Conservation (phyloP, 1,140 invertebrate genomes). For the Planococcus citri region DNA sequence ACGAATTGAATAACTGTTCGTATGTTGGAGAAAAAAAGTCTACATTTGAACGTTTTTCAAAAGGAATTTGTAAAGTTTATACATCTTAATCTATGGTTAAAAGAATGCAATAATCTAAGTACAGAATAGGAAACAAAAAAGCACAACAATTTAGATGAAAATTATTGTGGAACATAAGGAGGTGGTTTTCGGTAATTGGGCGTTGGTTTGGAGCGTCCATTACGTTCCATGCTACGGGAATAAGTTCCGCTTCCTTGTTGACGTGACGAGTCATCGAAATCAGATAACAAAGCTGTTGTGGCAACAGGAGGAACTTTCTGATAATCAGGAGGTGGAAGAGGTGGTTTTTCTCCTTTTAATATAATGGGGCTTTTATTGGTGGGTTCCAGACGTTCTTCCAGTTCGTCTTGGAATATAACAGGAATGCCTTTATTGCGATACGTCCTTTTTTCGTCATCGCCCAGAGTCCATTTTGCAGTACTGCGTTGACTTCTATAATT, state of each 20-base stretch:
- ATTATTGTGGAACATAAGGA: slow-evolving; percentile 83
- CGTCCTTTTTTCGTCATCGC: slow-evolving; percentile 60
- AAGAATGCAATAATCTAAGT: background rate
- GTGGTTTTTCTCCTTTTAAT: slow-evolving; percentile 83
- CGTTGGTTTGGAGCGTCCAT: slow-evolving; percentile 51
- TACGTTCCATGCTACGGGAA: slow-evolving; percentile 50
- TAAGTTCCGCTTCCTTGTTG: slow-evolving; percentile 69
- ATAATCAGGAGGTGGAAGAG: slow-evolving; percentile 63
- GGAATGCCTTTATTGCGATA: slow-evolving; percentile 85
- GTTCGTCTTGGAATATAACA: slow-evolving; percentile 85
- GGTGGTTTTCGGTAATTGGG: slow-evolving; percentile 80
- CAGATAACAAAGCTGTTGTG: slow-evolving; percentile 37
- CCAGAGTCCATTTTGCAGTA: slow-evolving; percentile 35
- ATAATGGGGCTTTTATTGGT: slow-evolving; percentile 83
- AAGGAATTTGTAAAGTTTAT: background rate
- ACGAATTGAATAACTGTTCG: background rate
- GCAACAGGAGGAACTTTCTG: slow-evolving; percentile 42
- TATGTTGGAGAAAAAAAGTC: no score
- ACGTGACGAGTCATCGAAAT: slow-evolving; percentile 46
- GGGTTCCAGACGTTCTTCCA: slow-evolving; percentile 77
- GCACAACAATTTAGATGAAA: background rate
- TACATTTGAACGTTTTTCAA: no score
- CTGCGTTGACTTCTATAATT: slow-evolving; percentile 29
- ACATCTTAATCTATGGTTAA: background rate
- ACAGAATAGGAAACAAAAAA: background rate